phyloP scores from a whole-genome alignment of 2,888 invertebrate species.

The Nycteola revayana region DNA sequence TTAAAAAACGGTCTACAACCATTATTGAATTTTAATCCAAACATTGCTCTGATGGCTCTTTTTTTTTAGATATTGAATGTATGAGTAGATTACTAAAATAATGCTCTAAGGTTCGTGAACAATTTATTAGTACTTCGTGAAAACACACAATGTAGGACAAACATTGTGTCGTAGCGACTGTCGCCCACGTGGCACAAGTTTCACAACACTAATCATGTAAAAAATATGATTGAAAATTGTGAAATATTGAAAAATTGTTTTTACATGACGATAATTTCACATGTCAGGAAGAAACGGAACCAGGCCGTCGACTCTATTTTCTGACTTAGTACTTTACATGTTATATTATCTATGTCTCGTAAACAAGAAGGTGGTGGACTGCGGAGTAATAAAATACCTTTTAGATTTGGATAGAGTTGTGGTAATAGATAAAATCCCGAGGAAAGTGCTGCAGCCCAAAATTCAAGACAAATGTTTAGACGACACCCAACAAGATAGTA shows the following conservation, averaged over 20 bases:
- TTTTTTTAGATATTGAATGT: no score
- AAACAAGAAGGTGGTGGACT: conserved; percentile 1
- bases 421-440: conserved; percentile 6
- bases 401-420: conserved; percentile 7
- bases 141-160: conserved; percentile 39
- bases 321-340: conserved; percentile 1
- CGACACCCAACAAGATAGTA: conserved; percentile 51
- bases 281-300: conserved; percentile 12
- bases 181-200: conserved; percentile 35
- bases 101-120: conserved; percentile 28
- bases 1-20: no score
- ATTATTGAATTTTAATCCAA: no score
- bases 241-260: conserved; percentile 31
- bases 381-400: conserved; percentile 11
- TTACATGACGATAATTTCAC: conserved; percentile 1
- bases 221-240: conserved; percentile 22
- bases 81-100: no score
- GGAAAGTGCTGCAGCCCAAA: conserved; percentile 29
- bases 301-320: conserved; percentile 12
- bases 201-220: conserved; percentile 26
- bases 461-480: conserved; percentile 51
- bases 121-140: conserved; percentile 40
- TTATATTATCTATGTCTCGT: conserved; percentile 1
- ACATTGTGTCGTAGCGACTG: conserved; percentile 25
- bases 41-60: no score